phyloP scores from a whole-genome alignment of 2,888 invertebrate species.

The Melolontha melolontha region DNA sequence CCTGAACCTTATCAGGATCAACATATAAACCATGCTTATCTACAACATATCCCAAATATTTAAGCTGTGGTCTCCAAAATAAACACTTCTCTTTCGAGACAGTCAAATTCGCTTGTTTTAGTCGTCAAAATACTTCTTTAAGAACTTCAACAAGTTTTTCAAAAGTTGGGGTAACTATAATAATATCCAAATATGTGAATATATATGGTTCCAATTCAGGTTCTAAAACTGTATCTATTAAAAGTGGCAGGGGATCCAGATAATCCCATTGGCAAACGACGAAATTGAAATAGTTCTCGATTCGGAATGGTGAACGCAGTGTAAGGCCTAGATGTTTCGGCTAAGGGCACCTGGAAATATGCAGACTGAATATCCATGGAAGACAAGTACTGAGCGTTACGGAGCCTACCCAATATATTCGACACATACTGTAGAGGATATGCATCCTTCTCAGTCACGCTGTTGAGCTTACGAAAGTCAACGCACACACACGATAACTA shows the following conservation, averaged over 20 bases:
- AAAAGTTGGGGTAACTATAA: constrained; percentile 47
- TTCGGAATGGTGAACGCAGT: too few relatives aligned
- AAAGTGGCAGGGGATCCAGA: too few relatives aligned
- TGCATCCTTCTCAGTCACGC: constrained; percentile 34
- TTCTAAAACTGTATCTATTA: constrained; percentile 42
- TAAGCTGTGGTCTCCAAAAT: not conserved
- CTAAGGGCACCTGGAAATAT: too few relatives aligned
- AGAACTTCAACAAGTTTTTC: constrained; percentile 44
- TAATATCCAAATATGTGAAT: constrained; percentile 50
- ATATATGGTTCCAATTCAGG: constrained; percentile 28
- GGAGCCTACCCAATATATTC: constrained; percentile 43
- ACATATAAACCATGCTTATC: too few relatives aligned
- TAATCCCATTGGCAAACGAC: too few relatives aligned
- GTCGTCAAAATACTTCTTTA: too few relatives aligned
- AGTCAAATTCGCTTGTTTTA: too few relatives aligned
- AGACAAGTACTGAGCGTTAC: constrained; percentile 43
- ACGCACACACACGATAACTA: constrained; percentile 49
- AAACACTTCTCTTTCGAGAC: too few relatives aligned
- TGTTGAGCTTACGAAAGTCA: constrained; percentile 48
- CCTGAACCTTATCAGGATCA: too few relatives aligned
- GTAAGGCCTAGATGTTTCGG: too few relatives aligned
- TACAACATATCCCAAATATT: constrained; percentile 1
- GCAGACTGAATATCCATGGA: constrained; percentile 23
- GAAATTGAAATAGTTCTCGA: too few relatives aligned
- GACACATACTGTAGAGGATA: constrained; percentile 44